These are phyloP conservation scores for Chloropsis cyanopogon DNA, from an alignment of 2,113 vertebrate species.

Conservation along the genomic window DNA sequence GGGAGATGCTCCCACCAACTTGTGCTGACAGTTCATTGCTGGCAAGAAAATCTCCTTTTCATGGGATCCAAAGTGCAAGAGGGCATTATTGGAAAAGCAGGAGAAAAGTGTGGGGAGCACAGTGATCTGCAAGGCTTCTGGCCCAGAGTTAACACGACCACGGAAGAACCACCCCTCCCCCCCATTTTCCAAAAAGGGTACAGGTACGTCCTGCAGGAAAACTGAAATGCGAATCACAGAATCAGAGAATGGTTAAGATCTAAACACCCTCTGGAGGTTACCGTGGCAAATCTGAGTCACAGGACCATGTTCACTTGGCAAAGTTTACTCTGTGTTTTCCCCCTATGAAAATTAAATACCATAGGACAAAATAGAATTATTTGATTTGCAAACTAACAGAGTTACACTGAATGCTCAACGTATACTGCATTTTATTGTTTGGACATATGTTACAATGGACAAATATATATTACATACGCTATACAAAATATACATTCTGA, in stretches of 20 bases:
- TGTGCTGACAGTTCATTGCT: too few species aligned
- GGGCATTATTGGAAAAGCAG: neutral
- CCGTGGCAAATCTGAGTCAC: neutral
- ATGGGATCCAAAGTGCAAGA: neutral
- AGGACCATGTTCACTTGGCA: neutral
- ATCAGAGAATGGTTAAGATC: neutral
- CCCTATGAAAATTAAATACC: neutral
- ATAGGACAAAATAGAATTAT: neutral
- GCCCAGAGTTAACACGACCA: neutral
- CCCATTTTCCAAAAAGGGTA: neutral
- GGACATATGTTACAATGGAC: constrained; percentile 68
- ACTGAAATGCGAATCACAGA: neutral
- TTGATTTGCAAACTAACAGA: neutral
- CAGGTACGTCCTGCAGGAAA: neutral
- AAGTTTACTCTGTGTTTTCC: neutral
- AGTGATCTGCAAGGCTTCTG: neutral
- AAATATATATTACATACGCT: constrained; percentile 73
- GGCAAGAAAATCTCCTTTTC: neutral
- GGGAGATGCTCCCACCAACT: neutral
- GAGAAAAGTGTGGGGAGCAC: neutral
- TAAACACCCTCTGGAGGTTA: neutral
- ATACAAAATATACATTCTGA: constrained; percentile 80
- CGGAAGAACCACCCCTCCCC: rapidly evolving
- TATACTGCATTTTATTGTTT: constrained; percentile 70
- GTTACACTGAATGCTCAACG: neutral